phyloP scores from a whole-genome alignment of 2,797 vertebrate species.

The Ceryle rudis region DNA sequence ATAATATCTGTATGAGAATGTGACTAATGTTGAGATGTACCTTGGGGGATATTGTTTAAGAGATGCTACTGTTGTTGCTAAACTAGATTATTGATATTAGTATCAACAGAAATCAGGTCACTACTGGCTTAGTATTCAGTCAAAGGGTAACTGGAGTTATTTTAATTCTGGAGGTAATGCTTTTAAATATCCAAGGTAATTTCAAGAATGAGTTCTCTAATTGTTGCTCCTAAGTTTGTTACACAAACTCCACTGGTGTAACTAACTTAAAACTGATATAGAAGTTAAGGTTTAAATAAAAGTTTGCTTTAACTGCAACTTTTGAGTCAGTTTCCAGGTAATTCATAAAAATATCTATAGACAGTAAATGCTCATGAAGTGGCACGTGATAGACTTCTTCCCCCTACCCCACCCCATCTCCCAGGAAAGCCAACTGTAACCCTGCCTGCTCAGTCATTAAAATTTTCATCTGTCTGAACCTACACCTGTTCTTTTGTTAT shows the following conservation, averaged over 20 bases:
- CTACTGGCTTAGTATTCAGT: neutral
- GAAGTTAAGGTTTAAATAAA: neutral
- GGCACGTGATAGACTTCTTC: neutral
- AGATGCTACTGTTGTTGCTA: neutral
- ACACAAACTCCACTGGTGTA: neutral
- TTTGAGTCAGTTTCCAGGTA: neutral
- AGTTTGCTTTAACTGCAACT: neutral
- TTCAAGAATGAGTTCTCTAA: neutral
- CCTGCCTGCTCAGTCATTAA: neutral
- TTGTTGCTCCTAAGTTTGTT: neutral
- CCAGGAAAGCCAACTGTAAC: neutral
- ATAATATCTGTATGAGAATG: neutral
- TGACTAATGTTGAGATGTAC: neutral
- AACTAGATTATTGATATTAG: neutral
- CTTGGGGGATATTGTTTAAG: neutral
- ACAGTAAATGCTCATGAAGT: neutral
- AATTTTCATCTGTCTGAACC: neutral
- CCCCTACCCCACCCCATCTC: rapidly evolving
- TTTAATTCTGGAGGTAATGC: neutral
- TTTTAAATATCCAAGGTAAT: neutral
- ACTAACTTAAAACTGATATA: neutral
- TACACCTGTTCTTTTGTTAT: neutral
- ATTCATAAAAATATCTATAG: neutral
- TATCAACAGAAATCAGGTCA: neutral
- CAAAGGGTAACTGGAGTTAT: neutral